Evolutionary conservation across 2,888 invertebrate genomes (phyloP), one percentile per base, ranked within the genome.

Genomic region (Rhingia campestris): DNA sequence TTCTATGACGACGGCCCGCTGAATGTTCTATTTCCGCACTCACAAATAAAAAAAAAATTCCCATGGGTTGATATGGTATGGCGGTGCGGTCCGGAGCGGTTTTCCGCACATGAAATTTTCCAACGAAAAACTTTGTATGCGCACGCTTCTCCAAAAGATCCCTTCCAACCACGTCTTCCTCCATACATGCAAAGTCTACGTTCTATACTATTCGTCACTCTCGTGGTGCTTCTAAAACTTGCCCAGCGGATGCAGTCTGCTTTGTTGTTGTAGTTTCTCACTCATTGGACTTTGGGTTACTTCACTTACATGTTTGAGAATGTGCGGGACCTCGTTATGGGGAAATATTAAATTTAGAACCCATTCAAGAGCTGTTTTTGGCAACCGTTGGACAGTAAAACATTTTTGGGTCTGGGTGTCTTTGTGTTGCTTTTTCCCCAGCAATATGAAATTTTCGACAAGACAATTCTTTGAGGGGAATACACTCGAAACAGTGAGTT

Each of bases 21-120:
- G 56, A 69, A 45, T 69, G 79, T 80, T 84, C 84, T 84, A 84
- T 84, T 84, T 84, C 84, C 84, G 74, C 84, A 81, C 70, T 76
- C 63, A 74, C 63, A 35, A 70, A 81, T 54, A 49, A 61, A 22
- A 70, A n/a, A 37, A 56, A 54, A 41, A 43, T 45, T 75, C 69
- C 51, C 58, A 75, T 56, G 12, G 14, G 45, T 35, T 12, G 53
- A 73, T 37, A 54, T 22, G 2, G 1, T 73, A 61, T 72, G 61
- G 64, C 47, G 39, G 33, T 35, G 59, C 49, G 53, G 37, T 61
- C 39, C 32, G 35, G 35, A 0, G 4, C 32, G 6, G 41, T 66
- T 74, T 58, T 66, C 74, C 66, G 22, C 51, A 10, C 22, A 22
- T 22, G 58, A 76, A 67, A 43, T 59, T 75, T 66, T 53, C 39